Evolutionary conservation across 2,113 vertebrate species (phyloP).

Genomic region (Platichthys stellatus): DNA sequence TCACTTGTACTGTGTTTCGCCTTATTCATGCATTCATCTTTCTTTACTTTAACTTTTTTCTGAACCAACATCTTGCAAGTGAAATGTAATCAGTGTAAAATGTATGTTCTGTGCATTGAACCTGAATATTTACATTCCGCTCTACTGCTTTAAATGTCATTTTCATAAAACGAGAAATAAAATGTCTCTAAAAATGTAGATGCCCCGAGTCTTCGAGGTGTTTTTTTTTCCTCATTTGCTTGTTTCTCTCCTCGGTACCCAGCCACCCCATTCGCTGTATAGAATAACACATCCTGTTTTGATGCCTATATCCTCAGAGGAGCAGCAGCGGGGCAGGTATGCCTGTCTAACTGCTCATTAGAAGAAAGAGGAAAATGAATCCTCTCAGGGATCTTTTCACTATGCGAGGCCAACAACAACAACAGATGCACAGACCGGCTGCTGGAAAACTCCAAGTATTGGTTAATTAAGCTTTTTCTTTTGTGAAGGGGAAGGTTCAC

Average conservation of each 20-base stretch:
- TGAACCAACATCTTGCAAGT: no score
- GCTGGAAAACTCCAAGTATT: conserved; percentile 58
- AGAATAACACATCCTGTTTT: conserved; percentile 58
- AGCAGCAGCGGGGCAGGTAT: conserved; percentile 55
- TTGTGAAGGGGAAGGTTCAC: conserved; percentile 24
- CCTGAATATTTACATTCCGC: neutral
- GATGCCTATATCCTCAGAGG: conserved; percentile 61
- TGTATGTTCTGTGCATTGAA: neutral
- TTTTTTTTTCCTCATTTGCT: neutral
- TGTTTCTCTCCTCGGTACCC: neutral
- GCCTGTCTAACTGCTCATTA: conserved; percentile 69
- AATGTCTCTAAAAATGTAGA: neutral
- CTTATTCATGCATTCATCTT: neutral
- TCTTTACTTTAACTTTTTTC: neutral
- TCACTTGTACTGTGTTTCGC: neutral
- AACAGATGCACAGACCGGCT: conserved; percentile 62
- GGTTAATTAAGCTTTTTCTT: conserved; percentile 53
- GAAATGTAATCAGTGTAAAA: neutral
- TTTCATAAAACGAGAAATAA: neutral
- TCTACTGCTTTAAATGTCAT: no score
- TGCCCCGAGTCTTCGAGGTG: neutral
- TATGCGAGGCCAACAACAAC: conserved; percentile 52
- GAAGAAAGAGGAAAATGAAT: conserved; percentile 70
- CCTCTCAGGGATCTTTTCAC: conserved; percentile 62
- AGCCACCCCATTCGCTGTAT: conserved; percentile 14